Percentiles rank a stretch among this genome's conserved stretches.
Conservation (phyloP, 2,113 vertebrate species). For the Hypomesus transpacificus region DNA sequence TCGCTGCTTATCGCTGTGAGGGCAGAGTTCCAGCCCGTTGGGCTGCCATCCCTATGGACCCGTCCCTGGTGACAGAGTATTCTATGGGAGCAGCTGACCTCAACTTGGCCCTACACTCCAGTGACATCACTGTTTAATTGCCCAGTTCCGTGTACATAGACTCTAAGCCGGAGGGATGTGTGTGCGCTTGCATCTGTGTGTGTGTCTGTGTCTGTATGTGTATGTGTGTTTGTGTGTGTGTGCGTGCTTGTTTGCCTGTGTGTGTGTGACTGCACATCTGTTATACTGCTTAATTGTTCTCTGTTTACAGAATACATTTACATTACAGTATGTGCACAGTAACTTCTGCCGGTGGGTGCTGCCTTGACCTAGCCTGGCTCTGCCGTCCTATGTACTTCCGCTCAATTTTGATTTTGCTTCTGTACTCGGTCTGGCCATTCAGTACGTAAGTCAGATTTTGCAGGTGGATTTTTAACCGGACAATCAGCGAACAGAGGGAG, state of each 20-base stretch:
- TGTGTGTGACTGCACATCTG: slow-evolving; percentile 14
- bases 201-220: not conserved
- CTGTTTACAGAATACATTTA: slow-evolving; percentile 53
- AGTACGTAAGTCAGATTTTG: no score
- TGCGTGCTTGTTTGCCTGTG: not conserved
- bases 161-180: not conserved
- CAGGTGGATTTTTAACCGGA: no score
- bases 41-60: not conserved
- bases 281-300: slow-evolving; percentile 54
- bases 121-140: not conserved
- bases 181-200: not conserved
- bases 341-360: slow-evolving; percentile 8
- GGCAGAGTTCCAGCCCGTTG: not conserved
- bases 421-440: no score
- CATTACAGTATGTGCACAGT: slow-evolving; percentile 22
- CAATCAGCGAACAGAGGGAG: no score
- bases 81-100: not conserved
- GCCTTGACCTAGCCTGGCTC: no score
- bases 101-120: not conserved
- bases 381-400: no score
- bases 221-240: not conserved
- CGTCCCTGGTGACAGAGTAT: not conserved
- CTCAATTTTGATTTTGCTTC: no score
- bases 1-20: not conserved
- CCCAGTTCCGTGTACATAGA: not conserved